phyloP scores from a whole-genome alignment of 2,888 invertebrate genomes.

The Diarsia dahlii region DNA sequence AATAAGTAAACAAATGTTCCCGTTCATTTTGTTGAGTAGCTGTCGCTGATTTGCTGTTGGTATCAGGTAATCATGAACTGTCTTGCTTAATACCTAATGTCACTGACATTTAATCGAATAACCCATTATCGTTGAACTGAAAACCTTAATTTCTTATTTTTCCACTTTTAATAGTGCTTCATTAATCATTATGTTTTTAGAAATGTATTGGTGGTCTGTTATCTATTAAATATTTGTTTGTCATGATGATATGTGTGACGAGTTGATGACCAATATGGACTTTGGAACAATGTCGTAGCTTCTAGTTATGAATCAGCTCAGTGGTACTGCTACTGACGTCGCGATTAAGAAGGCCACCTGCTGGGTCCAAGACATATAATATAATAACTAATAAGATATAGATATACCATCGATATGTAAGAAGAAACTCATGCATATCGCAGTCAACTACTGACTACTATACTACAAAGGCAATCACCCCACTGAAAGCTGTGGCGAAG shows the following conservation, averaged over 20 bases:
- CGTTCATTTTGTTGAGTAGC: not conserved
- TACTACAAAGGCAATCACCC: too few relatives aligned
- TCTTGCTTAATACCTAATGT: not conserved
- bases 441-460: not conserved
- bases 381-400: too few relatives aligned
- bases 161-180: too few relatives aligned
- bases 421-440: not conserved
- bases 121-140: not conserved
- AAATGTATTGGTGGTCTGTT: not conserved
- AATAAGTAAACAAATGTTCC: not conserved
- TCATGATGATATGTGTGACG: not conserved
- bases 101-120: slow-evolving; percentile 23
- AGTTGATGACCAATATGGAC: not conserved
- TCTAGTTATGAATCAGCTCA: slow-evolving; percentile 6
- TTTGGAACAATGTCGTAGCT: slow-evolving; percentile 12
- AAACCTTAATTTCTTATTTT: not conserved
- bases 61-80: slow-evolving; percentile 2
- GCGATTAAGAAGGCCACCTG: not conserved
- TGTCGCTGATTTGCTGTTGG: too few relatives aligned
- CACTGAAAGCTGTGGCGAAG: too few relatives aligned
- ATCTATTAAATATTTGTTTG: not conserved
- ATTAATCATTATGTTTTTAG: not conserved
- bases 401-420: not conserved
- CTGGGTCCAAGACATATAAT: not conserved
- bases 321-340: not conserved